Evolutionary conservation across 2,888 invertebrate genomes (phyloP).

Genomic region (Rosalia funebris): DNA sequence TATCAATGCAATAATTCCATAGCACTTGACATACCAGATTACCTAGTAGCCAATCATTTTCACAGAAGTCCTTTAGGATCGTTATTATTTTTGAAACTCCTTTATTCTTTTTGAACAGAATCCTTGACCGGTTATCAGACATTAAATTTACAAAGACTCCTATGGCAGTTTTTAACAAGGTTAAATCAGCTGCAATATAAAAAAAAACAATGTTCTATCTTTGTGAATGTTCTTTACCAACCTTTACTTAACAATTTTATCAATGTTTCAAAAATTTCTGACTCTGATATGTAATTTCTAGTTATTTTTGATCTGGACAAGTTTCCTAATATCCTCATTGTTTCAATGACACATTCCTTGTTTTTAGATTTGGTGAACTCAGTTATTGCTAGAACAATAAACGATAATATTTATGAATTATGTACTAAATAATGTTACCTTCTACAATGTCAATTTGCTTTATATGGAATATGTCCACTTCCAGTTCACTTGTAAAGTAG

Average conservation of each 20-base stretch:
- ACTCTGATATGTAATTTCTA: conserved; percentile 73
- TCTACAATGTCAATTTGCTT: conserved; percentile 66
- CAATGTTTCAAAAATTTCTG: conserved; percentile 72
- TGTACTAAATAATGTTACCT: conserved; percentile 53
- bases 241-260: conserved; percentile 70
- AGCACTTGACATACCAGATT: conserved; percentile 79
- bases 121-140: conserved; percentile 68
- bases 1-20: conserved; percentile 76
- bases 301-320: conserved; percentile 77
- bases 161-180: conserved; percentile 79
- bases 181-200: conserved; percentile 68
- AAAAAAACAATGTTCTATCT: neutral
- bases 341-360: conserved; percentile 72
- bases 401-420: neutral
- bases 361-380: conserved; percentile 63
- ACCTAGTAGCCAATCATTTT: conserved; percentile 76
- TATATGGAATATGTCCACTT: conserved; percentile 63
- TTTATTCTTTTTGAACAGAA: conserved; percentile 66
- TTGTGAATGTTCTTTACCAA: conserved; percentile 46
- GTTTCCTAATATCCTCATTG: conserved; percentile 85
- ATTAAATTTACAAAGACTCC: conserved; percentile 86
- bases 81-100: conserved; percentile 68
- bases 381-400: conserved; percentile 60
- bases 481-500: conserved; percentile 68
- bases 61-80: conserved; percentile 69